A percentile compares a stretch with the other conserved stretches of the same genome.
Evolutionary conservation across 1,140 invertebrate species (phyloP).

Genomic region (Pectinophora gossypiella): DNA sequence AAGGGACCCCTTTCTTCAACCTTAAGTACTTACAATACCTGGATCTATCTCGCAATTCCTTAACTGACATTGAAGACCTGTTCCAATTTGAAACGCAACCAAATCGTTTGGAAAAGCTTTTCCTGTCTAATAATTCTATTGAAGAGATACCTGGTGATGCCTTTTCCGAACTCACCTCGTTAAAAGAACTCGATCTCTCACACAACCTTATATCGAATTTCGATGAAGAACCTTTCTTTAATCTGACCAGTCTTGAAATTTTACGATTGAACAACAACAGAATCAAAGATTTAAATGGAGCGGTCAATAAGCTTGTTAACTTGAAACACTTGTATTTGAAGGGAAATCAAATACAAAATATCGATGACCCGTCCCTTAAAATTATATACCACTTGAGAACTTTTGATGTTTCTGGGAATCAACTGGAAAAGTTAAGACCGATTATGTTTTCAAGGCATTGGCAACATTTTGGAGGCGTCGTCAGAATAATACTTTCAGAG

Average conservation of each 20-base stretch:
- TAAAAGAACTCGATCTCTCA: conserved; percentile 53
- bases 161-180: conserved; percentile 40
- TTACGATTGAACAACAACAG: conserved; percentile 49
- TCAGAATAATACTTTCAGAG: conserved; percentile 50
- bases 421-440: conserved; percentile 37
- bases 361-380: conserved; percentile 46
- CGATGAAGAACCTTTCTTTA: conserved; percentile 46
- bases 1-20: conserved; percentile 32
- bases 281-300: conserved; percentile 54
- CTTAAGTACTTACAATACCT: conserved; percentile 33
- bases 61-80: conserved; percentile 39
- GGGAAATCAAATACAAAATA: conserved; percentile 45
- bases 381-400: conserved; percentile 54
- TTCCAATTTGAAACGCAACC: conserved; percentile 42
- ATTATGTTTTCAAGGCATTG: conserved; percentile 51
- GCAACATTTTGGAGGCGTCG: conserved; percentile 43
- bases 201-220: conserved; percentile 44
- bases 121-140: conserved; percentile 42
- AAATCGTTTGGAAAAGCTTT: conserved; percentile 37
- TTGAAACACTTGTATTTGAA: conserved; percentile 50
- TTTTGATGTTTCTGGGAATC: conserved; percentile 53
- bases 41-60: conserved; percentile 42
- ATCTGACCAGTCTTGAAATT: conserved; percentile 42
- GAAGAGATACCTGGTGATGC: conserved; percentile 33
- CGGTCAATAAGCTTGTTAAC: conserved; percentile 42